These are phyloP conservation scores for Drosophila prosaltans DNA, from an alignment of 1,140 invertebrate species.

Conservation along the genomic window DNA sequence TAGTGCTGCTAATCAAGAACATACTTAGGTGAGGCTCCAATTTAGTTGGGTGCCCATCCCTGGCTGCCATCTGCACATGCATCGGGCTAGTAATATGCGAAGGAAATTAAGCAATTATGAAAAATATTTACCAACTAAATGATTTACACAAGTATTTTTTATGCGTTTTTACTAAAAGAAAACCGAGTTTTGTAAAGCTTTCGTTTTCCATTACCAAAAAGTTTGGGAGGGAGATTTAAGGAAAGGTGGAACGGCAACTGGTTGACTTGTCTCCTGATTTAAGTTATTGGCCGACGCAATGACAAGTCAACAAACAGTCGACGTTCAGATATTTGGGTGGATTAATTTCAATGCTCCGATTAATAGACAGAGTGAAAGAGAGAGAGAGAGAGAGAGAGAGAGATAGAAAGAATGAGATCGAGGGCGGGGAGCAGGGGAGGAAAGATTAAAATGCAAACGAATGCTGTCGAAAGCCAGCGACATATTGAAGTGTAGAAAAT, in stretches of 20 bases:
- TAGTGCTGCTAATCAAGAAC: too few relatives aligned
- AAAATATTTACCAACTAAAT: constrained; percentile 48
- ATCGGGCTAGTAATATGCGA: constrained; percentile 11
- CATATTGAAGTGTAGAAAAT: constrained; percentile 79
- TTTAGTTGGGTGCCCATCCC: constrained; percentile 7
- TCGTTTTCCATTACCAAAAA: constrained; percentile 49
- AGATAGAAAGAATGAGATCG: neutral
- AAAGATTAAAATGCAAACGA: constrained; percentile 78
- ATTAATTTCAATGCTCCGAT: constrained; percentile 66
- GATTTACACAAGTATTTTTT: constrained; percentile 65
- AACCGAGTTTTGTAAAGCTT: constrained; percentile 49
- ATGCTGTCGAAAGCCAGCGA: constrained; percentile 58
- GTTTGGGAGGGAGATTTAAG: neutral
- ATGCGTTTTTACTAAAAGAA: constrained; percentile 24
- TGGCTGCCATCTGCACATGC: constrained; percentile 8
- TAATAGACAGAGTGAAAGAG: constrained; percentile 17
- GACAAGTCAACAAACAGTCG: constrained; percentile 76
- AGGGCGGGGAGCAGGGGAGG: neutral
- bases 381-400: constrained; percentile 12
- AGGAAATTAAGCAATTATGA: constrained; percentile 64
- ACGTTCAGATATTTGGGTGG: constrained; percentile 23
- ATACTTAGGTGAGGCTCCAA: too few relatives aligned
- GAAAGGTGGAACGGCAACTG: constrained; percentile 14
- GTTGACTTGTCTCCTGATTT: constrained; percentile 38
- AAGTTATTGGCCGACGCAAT: constrained; percentile 69